A percentile compares a stretch with the other conserved stretches of the same genome.
Conservation (phyloP, 2,888 invertebrate genomes). For the Ligdia adustata region DNA sequence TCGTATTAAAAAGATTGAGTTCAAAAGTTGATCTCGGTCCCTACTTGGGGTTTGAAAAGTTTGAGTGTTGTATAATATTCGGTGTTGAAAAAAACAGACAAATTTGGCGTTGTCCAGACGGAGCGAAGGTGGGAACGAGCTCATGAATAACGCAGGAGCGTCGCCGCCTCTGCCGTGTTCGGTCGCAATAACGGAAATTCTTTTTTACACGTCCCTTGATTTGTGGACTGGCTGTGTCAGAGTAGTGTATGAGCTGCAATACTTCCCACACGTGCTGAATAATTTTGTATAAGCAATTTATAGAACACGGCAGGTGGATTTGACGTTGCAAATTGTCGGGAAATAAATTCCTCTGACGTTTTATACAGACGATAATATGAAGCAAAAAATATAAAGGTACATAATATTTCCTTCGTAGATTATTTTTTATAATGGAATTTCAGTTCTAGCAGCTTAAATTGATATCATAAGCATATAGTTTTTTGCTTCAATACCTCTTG, state of each 20-base stretch:
- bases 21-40: conserved; percentile 46
- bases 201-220: conserved; percentile 57
- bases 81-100: conserved; percentile 58
- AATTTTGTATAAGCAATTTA: conserved; percentile 23
- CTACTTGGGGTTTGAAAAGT: conserved; percentile 48
- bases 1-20: conserved; percentile 39
- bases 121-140: conserved; percentile 53
- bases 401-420: no score
- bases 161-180: conserved; percentile 67
- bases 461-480: no score
- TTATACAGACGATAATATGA: conserved; percentile 2
- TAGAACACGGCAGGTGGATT: conserved; percentile 16
- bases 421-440: no score
- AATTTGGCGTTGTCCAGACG: conserved; percentile 63
- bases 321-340: conserved; percentile 13
- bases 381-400: not conserved
- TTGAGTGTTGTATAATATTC: conserved; percentile 57
- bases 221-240: conserved; percentile 40
- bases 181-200: conserved; percentile 57
- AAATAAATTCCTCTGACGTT: conserved; percentile 12
- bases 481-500: no score
- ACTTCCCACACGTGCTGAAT: conserved; percentile 25
- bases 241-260: conserved; percentile 35
- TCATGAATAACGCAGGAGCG: conserved; percentile 70
- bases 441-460: no score